A percentile compares a stretch with the other conserved stretches of the same genome.
Conservation (phyloP, 2,113 vertebrate species). For the Electrona antarctica region DNA sequence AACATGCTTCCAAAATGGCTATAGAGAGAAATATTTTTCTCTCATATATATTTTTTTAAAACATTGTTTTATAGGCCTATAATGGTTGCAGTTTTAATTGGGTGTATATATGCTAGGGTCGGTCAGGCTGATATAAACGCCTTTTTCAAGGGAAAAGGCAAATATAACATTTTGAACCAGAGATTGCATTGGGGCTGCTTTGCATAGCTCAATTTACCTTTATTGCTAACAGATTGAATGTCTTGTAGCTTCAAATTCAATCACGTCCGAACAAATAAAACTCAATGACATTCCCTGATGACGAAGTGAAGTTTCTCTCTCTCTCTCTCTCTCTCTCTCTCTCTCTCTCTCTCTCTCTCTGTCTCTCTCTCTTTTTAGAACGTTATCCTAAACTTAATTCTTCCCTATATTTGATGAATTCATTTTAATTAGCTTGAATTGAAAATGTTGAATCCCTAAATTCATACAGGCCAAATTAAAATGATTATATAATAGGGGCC, state of each 20-base stretch:
- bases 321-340: too few relatives aligned
- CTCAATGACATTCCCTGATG: slow-evolving; percentile 46
- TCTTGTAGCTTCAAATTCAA: slow-evolving; percentile 40
- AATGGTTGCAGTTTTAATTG: slow-evolving; percentile 29
- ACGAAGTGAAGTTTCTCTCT: slow-evolving; percentile 8
- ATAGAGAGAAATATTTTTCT: neutral
- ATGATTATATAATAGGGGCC: neutral
- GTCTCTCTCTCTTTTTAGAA: too few relatives aligned
- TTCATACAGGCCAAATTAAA: slow-evolving; percentile 15
- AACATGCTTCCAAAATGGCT: slow-evolving; percentile 35
- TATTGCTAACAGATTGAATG: slow-evolving; percentile 69
- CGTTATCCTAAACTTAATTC: neutral
- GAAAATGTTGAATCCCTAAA: neutral
- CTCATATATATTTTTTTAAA: neutral
- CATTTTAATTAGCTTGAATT: neutral
- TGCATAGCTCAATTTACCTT: slow-evolving; percentile 76
- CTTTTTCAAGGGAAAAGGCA: slow-evolving; percentile 28
- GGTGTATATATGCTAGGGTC: slow-evolving; percentile 3
- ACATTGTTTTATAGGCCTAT: neutral
- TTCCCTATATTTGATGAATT: slow-evolving; percentile 3
- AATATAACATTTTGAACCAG: slow-evolving; percentile 31
- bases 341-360: too few relatives aligned
- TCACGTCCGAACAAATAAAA: slow-evolving; percentile 36
- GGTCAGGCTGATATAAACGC: slow-evolving; percentile 3
- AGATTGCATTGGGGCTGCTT: slow-evolving; percentile 67